These are phyloP conservation scores for Mylabris phalerata DNA, from an alignment of 1,140 invertebrate species.

Conservation along the genomic window DNA sequence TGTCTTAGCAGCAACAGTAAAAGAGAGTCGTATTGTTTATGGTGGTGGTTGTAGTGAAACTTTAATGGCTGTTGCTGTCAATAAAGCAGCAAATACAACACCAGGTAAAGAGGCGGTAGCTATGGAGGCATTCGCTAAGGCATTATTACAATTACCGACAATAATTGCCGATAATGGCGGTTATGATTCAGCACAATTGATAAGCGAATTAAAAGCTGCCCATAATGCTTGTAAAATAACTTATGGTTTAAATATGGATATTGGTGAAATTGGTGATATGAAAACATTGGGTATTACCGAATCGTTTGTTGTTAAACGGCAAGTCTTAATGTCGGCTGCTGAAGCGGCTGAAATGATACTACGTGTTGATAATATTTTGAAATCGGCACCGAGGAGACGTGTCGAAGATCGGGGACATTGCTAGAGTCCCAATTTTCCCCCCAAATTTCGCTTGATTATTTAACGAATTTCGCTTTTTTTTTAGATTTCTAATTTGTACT, in stretches of 20 bases:
- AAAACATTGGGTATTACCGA: slow-evolving; percentile 88
- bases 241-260: slow-evolving; percentile 89
- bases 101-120: slow-evolving; percentile 96
- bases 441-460: too few relatives aligned
- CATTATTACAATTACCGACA: slow-evolving; percentile 82
- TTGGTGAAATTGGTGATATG: slow-evolving; percentile 81
- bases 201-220: slow-evolving; percentile 82
- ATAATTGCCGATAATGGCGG: slow-evolving; percentile 98
- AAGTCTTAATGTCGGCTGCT: slow-evolving; percentile 87
- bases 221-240: slow-evolving; percentile 70
- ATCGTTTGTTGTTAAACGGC: slow-evolving; percentile 93
- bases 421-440: slow-evolving; percentile 42
- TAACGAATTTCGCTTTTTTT: too few relatives aligned
- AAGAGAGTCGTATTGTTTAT: slow-evolving; percentile 84
- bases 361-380: slow-evolving; percentile 96
- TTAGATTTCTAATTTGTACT: too few relatives aligned
- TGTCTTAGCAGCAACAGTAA: slow-evolving; percentile 92
- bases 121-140: slow-evolving; percentile 91
- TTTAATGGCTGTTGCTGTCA: slow-evolving; percentile 91
- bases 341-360: slow-evolving; percentile 99
- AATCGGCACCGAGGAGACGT: slow-evolving; percentile 86
- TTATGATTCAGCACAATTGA: slow-evolving; percentile 92
- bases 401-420: slow-evolving; percentile 80
- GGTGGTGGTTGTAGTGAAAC: slow-evolving; percentile 93
- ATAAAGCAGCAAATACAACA: slow-evolving; percentile 75